These are phyloP conservation scores for Colletes collaris DNA, from an alignment of 2,888 invertebrate genomes.

Conservation along the genomic window DNA sequence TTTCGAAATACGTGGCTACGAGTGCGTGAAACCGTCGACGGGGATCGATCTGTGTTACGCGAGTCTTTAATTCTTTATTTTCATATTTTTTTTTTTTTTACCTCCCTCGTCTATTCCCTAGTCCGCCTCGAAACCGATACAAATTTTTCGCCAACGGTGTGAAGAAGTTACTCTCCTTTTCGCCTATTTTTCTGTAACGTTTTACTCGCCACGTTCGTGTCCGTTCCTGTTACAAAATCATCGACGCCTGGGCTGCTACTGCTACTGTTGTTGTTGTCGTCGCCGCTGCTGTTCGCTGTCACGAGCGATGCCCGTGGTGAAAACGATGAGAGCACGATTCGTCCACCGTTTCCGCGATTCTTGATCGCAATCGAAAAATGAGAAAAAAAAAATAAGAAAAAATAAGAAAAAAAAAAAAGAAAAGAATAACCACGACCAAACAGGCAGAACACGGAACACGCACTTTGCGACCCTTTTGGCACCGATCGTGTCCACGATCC, in stretches of 20 bases:
- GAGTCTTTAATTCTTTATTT: background rate
- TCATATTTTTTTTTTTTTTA: background rate
- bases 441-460: conserved; percentile 51
- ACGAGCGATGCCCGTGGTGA: conserved; percentile 34
- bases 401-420: no score
- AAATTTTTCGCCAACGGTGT: no score
- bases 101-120: background rate
- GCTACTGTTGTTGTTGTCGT: conserved; percentile 48
- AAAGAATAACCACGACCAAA: background rate
- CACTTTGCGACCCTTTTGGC: conserved; percentile 23
- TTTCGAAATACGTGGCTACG: conserved; percentile 30
- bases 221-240: conserved; percentile 23
- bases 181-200: no score
- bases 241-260: conserved; percentile 33
- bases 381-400: background rate
- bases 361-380: no score
- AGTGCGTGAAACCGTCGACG: conserved; percentile 54
- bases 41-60: conserved; percentile 7
- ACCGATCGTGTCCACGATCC: conserved; percentile 14
- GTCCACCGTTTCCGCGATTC: no score
- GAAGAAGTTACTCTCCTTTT: no score
- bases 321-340: background rate
- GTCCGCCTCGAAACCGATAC: no score
- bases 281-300: conserved; percentile 48
- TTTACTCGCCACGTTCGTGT: background rate